phyloP scores from a whole-genome alignment of 2,113 vertebrate species.

The Nothobranchius kuhntae region DNA sequence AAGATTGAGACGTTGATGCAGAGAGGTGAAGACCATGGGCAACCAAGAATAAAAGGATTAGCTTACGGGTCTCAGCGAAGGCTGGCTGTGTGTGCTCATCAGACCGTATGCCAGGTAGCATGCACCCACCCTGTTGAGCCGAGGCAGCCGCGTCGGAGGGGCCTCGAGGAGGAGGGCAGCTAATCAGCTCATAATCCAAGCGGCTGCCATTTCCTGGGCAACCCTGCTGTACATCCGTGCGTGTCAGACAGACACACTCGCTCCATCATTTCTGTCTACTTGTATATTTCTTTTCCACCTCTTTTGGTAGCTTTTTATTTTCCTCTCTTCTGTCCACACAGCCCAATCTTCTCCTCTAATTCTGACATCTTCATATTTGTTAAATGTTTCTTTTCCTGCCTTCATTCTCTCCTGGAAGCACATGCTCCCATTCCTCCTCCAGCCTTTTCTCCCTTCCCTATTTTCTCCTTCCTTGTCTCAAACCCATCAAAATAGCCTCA shows the following conservation, averaged over 20 bases:
- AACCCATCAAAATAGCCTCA: conserved; percentile 14
- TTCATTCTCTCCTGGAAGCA: conserved; percentile 26
- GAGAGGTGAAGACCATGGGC: conserved; percentile 54
- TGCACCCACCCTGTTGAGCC: conserved; percentile 55
- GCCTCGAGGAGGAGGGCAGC: conserved; percentile 55
- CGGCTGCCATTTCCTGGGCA: conserved; percentile 71
- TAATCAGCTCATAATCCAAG: conserved; percentile 79
- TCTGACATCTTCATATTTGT: conserved; percentile 22
- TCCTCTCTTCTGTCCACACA: conserved; percentile 28
- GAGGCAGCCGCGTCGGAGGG: conserved; percentile 29
- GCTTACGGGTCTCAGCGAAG: conserved; percentile 35
- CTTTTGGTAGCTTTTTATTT: conserved; percentile 4
- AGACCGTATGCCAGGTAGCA: conserved; percentile 60
- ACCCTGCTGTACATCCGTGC: conserved; percentile 72
- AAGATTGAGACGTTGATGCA: conserved; percentile 67
- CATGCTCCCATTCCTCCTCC: background rate
- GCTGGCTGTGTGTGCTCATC: conserved; percentile 33
- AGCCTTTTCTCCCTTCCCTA: conserved; percentile 16
- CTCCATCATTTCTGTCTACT: conserved; percentile 51
- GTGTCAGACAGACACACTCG: conserved; percentile 63
- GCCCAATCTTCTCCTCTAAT: conserved; percentile 37
- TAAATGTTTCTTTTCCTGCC: conserved; percentile 14
- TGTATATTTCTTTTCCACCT: conserved; percentile 32
- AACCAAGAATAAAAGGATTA: conserved; percentile 52
- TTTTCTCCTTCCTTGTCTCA: conserved; percentile 15